phyloP scores from a whole-genome alignment of 1,140 invertebrate species.

The Dermatophagoides farinae region DNA sequence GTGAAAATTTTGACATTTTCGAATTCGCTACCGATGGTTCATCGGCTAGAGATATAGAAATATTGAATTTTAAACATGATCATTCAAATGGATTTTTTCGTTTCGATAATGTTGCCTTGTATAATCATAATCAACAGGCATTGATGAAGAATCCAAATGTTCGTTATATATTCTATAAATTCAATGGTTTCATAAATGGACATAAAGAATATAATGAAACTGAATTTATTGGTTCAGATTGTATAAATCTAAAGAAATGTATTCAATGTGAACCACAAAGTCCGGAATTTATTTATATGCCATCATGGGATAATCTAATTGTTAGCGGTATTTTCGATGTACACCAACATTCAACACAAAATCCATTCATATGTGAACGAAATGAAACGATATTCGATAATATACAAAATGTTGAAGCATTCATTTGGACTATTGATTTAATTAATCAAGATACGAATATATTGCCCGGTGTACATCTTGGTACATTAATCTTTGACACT shows the following conservation, averaged over 20 bases:
- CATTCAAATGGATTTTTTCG: conserved; percentile 1
- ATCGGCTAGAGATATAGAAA: not conserved
- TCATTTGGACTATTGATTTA: conserved; percentile 30
- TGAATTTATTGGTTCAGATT: conserved; percentile 1
- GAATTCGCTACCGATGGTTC: conserved; percentile 1
- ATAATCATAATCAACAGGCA: not conserved
- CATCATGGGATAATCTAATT: conserved; percentile 18
- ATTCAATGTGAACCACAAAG: conserved; percentile 5
- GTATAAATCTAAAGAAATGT: conserved; percentile 8
- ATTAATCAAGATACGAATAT: conserved; percentile 25
- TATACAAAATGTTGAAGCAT: conserved; percentile 26
- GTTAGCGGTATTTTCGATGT: conserved; percentile 22
- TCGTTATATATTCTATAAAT: conserved; percentile 4
- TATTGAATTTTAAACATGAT: conserved; percentile 8
- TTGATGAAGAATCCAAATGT: conserved; percentile 9
- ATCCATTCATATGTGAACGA: conserved; percentile 24
- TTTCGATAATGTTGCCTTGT: conserved; percentile 5
- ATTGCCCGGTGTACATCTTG: conserved; percentile 21
- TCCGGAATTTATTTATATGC: conserved; percentile 10
- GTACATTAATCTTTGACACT: conserved; percentile 23
- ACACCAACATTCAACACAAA: conserved; percentile 17
- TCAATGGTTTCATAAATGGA: not conserved
- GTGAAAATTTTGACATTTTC: not conserved
- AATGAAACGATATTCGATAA: not conserved
- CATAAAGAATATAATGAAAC: conserved; percentile 1